Conservation (phyloP, 64 coral and sea anemone genomes). For the Montipora efflorescens region DNA sequence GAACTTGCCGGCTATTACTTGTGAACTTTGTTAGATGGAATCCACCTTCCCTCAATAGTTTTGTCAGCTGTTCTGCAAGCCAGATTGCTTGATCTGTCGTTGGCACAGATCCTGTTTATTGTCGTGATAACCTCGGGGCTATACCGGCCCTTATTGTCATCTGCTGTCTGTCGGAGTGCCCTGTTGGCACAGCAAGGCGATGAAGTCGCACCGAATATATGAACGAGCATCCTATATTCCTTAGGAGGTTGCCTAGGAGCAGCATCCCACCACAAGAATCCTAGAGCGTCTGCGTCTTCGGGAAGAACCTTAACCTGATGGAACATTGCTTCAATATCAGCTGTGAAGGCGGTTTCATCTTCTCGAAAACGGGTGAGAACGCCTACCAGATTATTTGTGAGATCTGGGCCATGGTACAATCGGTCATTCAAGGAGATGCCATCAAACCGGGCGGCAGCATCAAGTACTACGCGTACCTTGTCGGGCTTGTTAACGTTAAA, state of each 20-base stretch:
- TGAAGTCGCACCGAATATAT: not conserved
- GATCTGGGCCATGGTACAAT: conserved; percentile 3
- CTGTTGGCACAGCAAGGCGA: conserved; percentile 3
- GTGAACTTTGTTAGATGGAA: conserved; percentile 61
- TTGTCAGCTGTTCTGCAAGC: no score
- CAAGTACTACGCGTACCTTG: conserved; percentile 64
- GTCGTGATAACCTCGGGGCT: not conserved
- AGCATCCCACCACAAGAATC: conserved; percentile 50
- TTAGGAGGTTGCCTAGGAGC: not conserved
- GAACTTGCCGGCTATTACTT: conserved; percentile 39
- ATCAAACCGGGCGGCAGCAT: conserved; percentile 33
- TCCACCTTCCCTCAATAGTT: not conserved
- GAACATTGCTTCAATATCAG: conserved; percentile 43
- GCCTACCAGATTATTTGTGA: conserved; percentile 5
- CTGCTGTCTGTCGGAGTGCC: not conserved
- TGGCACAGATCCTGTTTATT: not conserved
- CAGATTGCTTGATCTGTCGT: not conserved
- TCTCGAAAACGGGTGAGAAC: not conserved
- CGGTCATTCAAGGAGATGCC: conserved; percentile 8
- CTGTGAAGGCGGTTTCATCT: not conserved
- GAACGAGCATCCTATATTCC: conserved; percentile 56
- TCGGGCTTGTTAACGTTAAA: conserved; percentile 8
- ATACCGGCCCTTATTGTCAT: not conserved
- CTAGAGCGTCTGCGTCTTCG: not conserved
- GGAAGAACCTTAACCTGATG: conserved; percentile 43